These are phyloP conservation scores for Clarias fuscus DNA, from an alignment of 2,797 vertebrate genomes.

Conservation along the genomic window DNA sequence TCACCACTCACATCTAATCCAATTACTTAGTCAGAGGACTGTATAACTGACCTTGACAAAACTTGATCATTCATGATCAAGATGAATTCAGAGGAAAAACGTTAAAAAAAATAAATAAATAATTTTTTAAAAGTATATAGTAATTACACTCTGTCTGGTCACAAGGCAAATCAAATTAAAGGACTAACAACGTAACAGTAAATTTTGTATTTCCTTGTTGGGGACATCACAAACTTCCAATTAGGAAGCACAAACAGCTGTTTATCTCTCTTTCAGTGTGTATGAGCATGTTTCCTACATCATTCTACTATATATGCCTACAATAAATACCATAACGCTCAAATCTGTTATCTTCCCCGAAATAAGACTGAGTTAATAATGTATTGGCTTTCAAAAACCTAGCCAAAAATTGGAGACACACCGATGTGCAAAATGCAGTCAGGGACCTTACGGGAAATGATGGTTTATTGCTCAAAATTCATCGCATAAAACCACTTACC, in stretches of 20 bases:
- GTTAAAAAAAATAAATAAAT: too few relatives aligned
- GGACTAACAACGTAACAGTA: background rate
- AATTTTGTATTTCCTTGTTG: background rate
- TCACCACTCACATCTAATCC: too few relatives aligned
- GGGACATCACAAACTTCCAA: background rate
- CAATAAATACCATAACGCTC: background rate
- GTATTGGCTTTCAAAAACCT: background rate
- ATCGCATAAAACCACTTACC: background rate
- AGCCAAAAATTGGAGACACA: background rate
- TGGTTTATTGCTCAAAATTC: background rate
- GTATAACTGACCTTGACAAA: background rate
- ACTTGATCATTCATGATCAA: background rate
- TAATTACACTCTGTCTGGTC: background rate
- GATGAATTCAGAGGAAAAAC: background rate
- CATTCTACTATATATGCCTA: background rate
- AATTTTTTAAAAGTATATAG: background rate
- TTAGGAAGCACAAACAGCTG: background rate
- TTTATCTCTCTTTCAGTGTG: background rate
- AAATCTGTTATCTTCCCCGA: background rate
- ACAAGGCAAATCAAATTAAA: background rate
- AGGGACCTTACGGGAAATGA: background rate
- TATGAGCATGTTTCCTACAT: background rate
- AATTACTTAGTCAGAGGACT: too few relatives aligned
- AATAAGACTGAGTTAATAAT: background rate
- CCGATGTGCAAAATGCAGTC: background rate